Conservation (phyloP, 2,888 invertebrate species). For the Quadriops clusia region DNA sequence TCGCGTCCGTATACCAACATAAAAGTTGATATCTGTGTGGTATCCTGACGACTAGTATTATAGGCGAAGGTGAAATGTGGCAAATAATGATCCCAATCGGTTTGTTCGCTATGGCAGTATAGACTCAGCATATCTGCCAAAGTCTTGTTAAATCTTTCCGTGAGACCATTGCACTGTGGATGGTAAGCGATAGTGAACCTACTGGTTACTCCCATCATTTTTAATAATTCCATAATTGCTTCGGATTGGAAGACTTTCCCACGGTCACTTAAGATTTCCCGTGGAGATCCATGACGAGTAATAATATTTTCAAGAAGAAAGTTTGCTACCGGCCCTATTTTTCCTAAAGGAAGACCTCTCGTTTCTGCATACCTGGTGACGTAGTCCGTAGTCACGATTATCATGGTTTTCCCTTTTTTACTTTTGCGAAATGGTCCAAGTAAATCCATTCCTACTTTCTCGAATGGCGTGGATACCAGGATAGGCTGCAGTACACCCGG, state of each 20-base stretch:
- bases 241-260: constrained; percentile 5
- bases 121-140: constrained; percentile 6
- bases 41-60: constrained; percentile 18
- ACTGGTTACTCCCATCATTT: constrained; percentile 7
- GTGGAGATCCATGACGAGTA: constrained; percentile 2
- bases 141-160: constrained; percentile 11
- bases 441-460: constrained; percentile 15
- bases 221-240: constrained; percentile 6
- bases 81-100: background rate
- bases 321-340: constrained; percentile 8
- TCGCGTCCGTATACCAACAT: constrained; percentile 7
- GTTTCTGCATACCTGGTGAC: constrained; percentile 20
- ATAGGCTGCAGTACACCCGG: constrained; percentile 11
- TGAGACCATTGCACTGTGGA: constrained; percentile 9
- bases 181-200: constrained; percentile 5
- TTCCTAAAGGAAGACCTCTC: too few relatives aligned
- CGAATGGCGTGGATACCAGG: constrained; percentile 9
- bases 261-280: constrained; percentile 5
- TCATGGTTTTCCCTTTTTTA: constrained; percentile 16
- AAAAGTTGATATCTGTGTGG: constrained; percentile 13
- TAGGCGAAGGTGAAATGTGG: constrained; percentile 20
- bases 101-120: background rate
- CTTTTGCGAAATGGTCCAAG: constrained; percentile 19
- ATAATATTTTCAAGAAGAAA: constrained; percentile 7
- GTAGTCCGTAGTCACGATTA: constrained; percentile 21